These are phyloP conservation scores for Acanthosoma haemorrhoidale DNA, from an alignment of 2,888 invertebrate species.

Conservation along the genomic window DNA sequence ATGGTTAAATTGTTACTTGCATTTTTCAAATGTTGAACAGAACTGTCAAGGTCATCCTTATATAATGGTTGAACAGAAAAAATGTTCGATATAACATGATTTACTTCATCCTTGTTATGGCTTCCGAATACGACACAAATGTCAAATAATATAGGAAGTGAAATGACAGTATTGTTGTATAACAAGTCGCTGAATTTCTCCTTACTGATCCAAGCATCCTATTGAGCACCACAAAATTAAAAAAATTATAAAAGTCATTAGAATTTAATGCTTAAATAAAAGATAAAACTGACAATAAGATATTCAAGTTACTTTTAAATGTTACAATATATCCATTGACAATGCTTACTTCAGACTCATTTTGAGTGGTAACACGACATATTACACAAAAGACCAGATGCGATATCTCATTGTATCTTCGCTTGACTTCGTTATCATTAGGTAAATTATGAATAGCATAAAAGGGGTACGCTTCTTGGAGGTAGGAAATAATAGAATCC, in stretches of 20 bases:
- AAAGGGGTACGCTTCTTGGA: constrained; percentile 67
- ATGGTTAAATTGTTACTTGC: constrained; percentile 31
- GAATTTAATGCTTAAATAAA: not conserved
- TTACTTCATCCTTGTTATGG: constrained; percentile 57
- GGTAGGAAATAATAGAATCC: constrained; percentile 65
- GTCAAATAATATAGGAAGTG: constrained; percentile 77
- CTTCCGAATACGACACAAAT: constrained; percentile 67
- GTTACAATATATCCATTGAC: not conserved
- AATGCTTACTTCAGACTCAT: constrained; percentile 65
- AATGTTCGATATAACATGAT: constrained; percentile 59
- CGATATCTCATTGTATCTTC: constrained; percentile 56
- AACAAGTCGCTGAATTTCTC: constrained; percentile 62
- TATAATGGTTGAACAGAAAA: constrained; percentile 58
- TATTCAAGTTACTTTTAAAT: not conserved
- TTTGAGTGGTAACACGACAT: constrained; percentile 70
- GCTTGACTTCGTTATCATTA: constrained; percentile 48
- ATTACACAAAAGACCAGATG: constrained; percentile 62
- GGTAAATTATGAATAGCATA: constrained; percentile 52
- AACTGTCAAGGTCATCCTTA: constrained; percentile 39
- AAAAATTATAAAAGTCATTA: not conserved
- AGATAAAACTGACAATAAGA: not conserved
- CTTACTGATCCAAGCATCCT: constrained; percentile 58
- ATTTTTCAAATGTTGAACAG: constrained; percentile 39
- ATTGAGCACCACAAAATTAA: not conserved
- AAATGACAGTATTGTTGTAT: constrained; percentile 73